Evolutionary conservation across 1,140 invertebrate genomes (phyloP).

Genomic region (Leptonema lineaticorne): DNA sequence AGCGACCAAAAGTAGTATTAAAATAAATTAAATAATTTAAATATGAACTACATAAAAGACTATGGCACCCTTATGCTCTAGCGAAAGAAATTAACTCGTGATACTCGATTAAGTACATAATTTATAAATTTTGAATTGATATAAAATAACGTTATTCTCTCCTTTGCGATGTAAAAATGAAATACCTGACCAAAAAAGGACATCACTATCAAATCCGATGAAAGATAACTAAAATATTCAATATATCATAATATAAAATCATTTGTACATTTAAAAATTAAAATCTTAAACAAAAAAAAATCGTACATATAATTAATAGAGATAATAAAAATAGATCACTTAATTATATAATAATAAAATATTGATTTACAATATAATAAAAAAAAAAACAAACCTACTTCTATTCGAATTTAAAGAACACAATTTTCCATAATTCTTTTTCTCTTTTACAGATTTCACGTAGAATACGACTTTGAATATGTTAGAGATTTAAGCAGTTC

Average conservation of each 20-base stretch:
- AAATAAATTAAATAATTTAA: too few relatives aligned
- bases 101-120: too few relatives aligned
- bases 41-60: too few relatives aligned
- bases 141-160: too few relatives aligned
- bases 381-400: conserved; percentile 7
- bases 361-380: conserved; percentile 2
- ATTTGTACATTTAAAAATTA: conserved; percentile 23
- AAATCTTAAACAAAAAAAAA: conserved; percentile 8
- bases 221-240: conserved; percentile 13
- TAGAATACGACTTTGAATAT: too few relatives aligned
- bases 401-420: conserved; percentile 4
- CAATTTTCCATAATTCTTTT: background rate
- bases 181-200: too few relatives aligned
- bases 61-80: too few relatives aligned
- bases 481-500: too few relatives aligned
- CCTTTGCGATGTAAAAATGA: too few relatives aligned
- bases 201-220: background rate
- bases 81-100: too few relatives aligned
- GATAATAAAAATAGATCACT: conserved; percentile 5
- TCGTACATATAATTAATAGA: conserved; percentile 14
- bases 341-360: background rate
- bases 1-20: too few relatives aligned
- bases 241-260: conserved; percentile 10
- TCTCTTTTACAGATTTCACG: background rate
- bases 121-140: too few relatives aligned